Evolutionary conservation across 2,113 vertebrate genomes (phyloP).

Genomic region (Cathartes aura): DNA sequence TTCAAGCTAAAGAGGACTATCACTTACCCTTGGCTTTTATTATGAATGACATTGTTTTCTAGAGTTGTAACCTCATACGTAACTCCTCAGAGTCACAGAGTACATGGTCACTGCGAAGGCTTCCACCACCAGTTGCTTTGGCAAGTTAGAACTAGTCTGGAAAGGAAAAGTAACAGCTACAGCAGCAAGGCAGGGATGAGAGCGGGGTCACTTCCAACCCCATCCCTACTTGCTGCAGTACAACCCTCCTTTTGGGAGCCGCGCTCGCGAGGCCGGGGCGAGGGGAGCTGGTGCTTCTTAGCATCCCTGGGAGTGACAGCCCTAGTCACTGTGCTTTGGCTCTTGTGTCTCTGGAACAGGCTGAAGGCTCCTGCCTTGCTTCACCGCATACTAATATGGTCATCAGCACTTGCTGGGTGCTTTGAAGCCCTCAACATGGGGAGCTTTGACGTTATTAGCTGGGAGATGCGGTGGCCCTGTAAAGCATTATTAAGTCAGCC

Average conservation of each 20-base stretch:
- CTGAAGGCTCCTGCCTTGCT: neutral
- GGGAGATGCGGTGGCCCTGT: neutral
- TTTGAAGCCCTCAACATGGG: accelerated
- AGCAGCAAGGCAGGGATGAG: neutral
- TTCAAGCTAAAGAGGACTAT: neutral
- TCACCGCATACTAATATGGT: accelerated
- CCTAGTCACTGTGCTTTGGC: neutral
- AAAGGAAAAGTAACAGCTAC: neutral
- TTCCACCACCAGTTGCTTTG: neutral
- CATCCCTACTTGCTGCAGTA: accelerated
- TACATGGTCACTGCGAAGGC: accelerated
- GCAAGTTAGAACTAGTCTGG: neutral
- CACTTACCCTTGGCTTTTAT: neutral
- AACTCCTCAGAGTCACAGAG: neutral
- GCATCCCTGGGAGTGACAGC: neutral
- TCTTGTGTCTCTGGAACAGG: neutral
- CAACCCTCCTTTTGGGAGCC: neutral
- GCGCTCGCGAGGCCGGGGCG: accelerated
- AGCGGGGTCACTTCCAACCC: neutral
- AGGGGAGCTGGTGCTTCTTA: neutral
- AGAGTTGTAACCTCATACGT: neutral
- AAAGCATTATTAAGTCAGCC: neutral
- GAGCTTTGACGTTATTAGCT: neutral
- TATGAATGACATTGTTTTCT: neutral
- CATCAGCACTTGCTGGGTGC: neutral